These are phyloP conservation scores for Chloropsis hardwickii DNA, from an alignment of 2,113 vertebrate species.

Conservation along the genomic window DNA sequence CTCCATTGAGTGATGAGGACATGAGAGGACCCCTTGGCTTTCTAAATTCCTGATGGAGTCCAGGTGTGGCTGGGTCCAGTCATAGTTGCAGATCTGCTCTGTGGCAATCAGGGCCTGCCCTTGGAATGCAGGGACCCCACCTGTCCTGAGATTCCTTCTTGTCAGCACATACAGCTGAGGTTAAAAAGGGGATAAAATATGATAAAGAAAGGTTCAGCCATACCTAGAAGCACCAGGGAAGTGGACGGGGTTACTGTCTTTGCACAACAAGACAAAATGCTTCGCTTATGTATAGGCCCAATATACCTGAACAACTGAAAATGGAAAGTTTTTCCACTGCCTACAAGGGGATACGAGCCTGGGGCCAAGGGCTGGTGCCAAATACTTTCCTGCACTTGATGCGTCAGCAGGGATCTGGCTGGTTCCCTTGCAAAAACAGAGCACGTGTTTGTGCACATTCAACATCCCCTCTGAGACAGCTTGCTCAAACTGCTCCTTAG, in stretches of 20 bases:
- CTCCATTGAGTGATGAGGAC: fast-evolving
- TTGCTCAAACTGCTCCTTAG: neutral
- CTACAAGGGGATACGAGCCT: neutral
- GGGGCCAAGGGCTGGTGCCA: neutral
- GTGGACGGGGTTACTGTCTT: neutral
- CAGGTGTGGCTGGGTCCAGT: too few relatives aligned
- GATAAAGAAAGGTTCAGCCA: neutral
- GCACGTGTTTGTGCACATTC: neutral
- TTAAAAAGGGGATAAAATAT: neutral
- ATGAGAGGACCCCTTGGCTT: neutral
- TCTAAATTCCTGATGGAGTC: neutral
- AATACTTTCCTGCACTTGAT: slow-evolving; percentile 33
- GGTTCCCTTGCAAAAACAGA: slow-evolving; percentile 43
- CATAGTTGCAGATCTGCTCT: neutral
- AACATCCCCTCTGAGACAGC: neutral
- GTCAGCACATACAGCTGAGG: neutral
- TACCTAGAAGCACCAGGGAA: neutral
- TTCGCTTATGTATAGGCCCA: neutral
- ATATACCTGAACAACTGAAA: neutral
- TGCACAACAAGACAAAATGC: neutral
- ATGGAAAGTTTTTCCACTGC: neutral
- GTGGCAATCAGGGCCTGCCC: neutral
- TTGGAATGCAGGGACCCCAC: neutral
- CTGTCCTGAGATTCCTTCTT: fast-evolving
- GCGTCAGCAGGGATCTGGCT: slow-evolving; percentile 37